A percentile compares a stretch with the other conserved stretches of the same genome.
phyloP scores from a whole-genome alignment of 2,797 vertebrate genomes.

The Sparidentex hasta region DNA sequence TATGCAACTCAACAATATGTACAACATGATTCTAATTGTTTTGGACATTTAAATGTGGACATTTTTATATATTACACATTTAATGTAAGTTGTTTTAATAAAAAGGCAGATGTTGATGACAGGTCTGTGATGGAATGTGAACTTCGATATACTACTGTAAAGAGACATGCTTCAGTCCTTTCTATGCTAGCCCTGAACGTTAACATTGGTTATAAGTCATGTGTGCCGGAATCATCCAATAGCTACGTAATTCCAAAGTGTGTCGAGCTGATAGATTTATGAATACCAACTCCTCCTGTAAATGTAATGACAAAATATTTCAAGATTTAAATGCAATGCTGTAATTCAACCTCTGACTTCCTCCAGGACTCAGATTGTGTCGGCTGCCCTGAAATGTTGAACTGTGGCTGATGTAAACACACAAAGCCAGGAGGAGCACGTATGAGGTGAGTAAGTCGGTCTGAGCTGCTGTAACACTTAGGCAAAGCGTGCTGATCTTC shows the following conservation, averaged over 20 bases:
- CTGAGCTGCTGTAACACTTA: slow-evolving; percentile 73
- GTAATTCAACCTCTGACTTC: slow-evolving; percentile 37
- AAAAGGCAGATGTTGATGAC: too few species aligned
- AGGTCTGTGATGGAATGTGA: too few species aligned
- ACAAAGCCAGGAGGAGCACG: slow-evolving; percentile 20
- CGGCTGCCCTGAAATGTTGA: slow-evolving; percentile 33
- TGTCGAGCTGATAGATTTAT: too few species aligned
- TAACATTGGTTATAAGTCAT: too few species aligned
- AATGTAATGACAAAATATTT: slow-evolving; percentile 19
- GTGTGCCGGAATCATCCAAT: too few species aligned
- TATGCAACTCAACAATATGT: too few species aligned
- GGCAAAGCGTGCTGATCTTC: slow-evolving; percentile 77
- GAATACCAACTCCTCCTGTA: neutral
- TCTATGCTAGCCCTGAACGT: too few species aligned
- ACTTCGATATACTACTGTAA: neutral
- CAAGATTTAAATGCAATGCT: slow-evolving; percentile 25
- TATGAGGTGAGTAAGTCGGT: slow-evolving; percentile 48
- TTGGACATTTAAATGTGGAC: too few species aligned
- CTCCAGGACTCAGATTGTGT: neutral
- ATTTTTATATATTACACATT: too few species aligned
- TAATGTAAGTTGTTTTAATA: too few species aligned
- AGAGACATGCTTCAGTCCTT: neutral
- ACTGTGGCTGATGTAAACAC: slow-evolving; percentile 32
- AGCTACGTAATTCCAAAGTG: too few species aligned
- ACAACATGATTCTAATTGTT: too few species aligned